phyloP scores from a whole-genome alignment of 2,797 vertebrate species.

The Mormyrops boulengeri region DNA sequence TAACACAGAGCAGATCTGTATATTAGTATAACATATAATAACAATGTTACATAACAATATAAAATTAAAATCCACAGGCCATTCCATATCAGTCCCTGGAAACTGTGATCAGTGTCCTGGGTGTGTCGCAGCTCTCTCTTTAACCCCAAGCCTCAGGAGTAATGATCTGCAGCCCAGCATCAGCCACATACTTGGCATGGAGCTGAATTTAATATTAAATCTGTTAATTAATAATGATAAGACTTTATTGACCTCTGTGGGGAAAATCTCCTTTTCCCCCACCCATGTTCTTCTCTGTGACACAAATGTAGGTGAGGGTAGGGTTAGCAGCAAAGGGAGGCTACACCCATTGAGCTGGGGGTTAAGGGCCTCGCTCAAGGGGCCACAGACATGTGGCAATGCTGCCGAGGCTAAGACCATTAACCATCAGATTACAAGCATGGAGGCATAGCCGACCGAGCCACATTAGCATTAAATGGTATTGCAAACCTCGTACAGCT shows the following conservation, averaged over 20 bases:
- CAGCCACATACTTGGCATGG: neutral
- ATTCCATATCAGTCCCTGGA: neutral
- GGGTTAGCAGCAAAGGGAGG: neutral
- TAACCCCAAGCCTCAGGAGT: neutral
- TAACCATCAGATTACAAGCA: neutral
- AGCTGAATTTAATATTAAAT: neutral
- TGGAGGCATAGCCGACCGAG: neutral
- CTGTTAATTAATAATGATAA: neutral
- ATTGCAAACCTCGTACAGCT: neutral
- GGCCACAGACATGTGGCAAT: neutral
- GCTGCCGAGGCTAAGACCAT: neutral
- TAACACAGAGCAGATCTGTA: neutral
- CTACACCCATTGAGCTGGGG: neutral
- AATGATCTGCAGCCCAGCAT: neutral
- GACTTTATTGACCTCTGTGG: neutral
- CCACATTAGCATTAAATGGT: neutral
- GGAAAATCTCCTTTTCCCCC: neutral
- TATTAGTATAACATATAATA: neutral
- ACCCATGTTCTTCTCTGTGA: neutral
- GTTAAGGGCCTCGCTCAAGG: neutral
- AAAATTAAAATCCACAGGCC: neutral
- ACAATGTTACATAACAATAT: neutral
- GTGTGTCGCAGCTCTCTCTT: neutral
- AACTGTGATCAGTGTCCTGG: neutral
- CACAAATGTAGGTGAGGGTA: neutral